These are phyloP conservation scores for Tetranychus cinnabarinus DNA, from an alignment of 1,140 invertebrate species.

Conservation along the genomic window DNA sequence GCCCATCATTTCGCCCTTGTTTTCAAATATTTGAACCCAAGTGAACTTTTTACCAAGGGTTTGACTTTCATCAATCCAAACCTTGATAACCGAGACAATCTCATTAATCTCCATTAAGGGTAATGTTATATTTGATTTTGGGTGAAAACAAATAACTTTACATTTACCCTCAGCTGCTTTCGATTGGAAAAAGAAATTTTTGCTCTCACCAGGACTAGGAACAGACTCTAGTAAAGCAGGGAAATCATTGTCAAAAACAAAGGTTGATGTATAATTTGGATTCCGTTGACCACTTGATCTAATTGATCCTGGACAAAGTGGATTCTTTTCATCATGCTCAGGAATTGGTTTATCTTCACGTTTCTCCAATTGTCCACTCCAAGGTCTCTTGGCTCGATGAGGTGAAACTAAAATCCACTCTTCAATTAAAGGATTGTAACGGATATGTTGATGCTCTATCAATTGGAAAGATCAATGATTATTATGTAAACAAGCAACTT, in stretches of 20 bases:
- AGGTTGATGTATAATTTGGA: slow-evolving; percentile 62
- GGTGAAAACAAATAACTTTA: slow-evolving; percentile 92
- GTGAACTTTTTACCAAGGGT: slow-evolving; percentile 52
- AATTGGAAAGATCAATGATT: too few species aligned
- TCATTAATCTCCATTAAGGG: slow-evolving; percentile 58
- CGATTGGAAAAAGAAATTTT: slow-evolving; percentile 57
- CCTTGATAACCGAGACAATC: slow-evolving; percentile 53
- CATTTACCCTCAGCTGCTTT: slow-evolving; percentile 58
- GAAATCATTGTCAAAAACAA: slow-evolving; percentile 87
- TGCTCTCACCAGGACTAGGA: slow-evolving; percentile 12
- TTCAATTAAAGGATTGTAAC: slow-evolving; percentile 76
- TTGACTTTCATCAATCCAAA: slow-evolving; percentile 52
- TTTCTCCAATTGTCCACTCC: slow-evolving; percentile 70
- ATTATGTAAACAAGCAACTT: too few species aligned
- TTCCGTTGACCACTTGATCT: slow-evolving; percentile 66
- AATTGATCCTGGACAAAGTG: slow-evolving; percentile 60
- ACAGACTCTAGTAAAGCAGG: slow-evolving; percentile 52
- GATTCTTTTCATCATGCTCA: slow-evolving; percentile 55
- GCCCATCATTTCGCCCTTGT: slow-evolving; percentile 84
- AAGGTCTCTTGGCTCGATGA: slow-evolving; percentile 73
- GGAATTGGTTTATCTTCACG: slow-evolving; percentile 29
- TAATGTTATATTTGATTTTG: slow-evolving; percentile 68
- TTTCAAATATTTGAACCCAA: slow-evolving; percentile 95
- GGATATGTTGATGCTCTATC: slow-evolving; percentile 67
- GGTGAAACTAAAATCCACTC: slow-evolving; percentile 94